phyloP scores from a whole-genome alignment of 2,113 vertebrate genomes.

The Corythaixoides concolor region DNA sequence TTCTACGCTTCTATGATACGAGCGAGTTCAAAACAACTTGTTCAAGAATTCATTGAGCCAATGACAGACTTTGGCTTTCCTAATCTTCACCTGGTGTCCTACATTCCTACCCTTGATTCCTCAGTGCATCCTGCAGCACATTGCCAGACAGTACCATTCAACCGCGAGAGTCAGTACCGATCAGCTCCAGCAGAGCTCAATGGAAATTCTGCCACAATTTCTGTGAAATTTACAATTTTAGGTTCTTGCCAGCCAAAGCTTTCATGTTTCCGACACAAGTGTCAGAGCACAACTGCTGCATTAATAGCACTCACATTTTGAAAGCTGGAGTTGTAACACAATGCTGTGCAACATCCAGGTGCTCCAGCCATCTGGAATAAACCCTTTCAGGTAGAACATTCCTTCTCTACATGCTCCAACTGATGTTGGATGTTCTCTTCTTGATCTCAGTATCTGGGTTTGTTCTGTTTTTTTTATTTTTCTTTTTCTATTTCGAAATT shows the following conservation, averaged over 20 bases:
- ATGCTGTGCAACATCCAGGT: neutral
- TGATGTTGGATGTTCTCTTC: neutral
- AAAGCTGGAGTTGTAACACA: neutral
- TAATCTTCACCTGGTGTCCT: neutral
- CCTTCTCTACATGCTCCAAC: neutral
- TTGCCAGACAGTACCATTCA: neutral
- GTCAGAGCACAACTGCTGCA: neutral
- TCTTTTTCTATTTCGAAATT: neutral
- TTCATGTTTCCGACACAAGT: neutral
- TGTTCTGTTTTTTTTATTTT: neutral
- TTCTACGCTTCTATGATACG: no score
- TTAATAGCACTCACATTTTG: neutral
- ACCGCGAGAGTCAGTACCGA: rapidly evolving
- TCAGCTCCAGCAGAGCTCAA: neutral
- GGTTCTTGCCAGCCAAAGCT: neutral
- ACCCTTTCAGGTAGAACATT: neutral
- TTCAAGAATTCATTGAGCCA: neutral
- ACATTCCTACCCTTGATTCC: neutral
- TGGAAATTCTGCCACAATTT: neutral
- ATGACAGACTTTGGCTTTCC: neutral
- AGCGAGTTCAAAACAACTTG: neutral
- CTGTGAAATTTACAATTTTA: neutral
- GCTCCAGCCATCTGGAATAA: neutral
- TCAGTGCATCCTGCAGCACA: neutral
- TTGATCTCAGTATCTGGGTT: neutral